phyloP scores from a whole-genome alignment of 2,113 vertebrate species.

The Lepus americanus region DNA sequence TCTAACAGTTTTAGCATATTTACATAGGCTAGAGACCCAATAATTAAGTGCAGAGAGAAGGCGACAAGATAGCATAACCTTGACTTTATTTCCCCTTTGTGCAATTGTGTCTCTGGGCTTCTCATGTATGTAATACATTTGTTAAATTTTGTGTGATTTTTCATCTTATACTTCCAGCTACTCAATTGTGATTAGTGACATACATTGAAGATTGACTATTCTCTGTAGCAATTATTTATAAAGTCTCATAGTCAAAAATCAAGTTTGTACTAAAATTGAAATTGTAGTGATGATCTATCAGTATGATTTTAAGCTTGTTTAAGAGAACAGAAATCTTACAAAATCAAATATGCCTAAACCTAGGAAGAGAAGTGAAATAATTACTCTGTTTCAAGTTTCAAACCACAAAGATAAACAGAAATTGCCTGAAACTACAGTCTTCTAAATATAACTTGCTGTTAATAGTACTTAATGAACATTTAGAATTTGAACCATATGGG shows the following conservation, averaged over 20 bases:
- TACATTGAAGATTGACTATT: neutral
- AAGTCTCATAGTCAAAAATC: neutral
- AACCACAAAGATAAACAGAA: slow-evolving; percentile 64
- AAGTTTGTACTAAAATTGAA: neutral
- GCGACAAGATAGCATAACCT: neutral
- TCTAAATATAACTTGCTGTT: slow-evolving; percentile 66
- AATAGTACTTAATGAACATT: slow-evolving; percentile 52
- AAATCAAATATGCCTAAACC: slow-evolving; percentile 59
- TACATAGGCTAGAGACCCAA: neutral
- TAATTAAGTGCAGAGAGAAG: neutral
- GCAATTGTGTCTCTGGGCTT: neutral
- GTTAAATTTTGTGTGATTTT: slow-evolving; percentile 53
- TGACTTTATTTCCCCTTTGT: slow-evolving; percentile 11
- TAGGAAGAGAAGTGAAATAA: slow-evolving; percentile 59
- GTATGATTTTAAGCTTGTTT: slow-evolving; percentile 52
- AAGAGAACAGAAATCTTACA: slow-evolving; percentile 20
- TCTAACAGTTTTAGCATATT: neutral
- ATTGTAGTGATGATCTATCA: neutral
- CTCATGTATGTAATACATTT: neutral
- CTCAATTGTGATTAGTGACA: neutral
- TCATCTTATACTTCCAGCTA: neutral
- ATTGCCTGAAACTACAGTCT: slow-evolving; percentile 50
- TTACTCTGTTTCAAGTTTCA: slow-evolving; percentile 64
- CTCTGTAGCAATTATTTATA: neutral
- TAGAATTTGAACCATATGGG: slow-evolving; percentile 7